Conservation (phyloP, 1,140 invertebrate species). For the Cydia strobilella region DNA sequence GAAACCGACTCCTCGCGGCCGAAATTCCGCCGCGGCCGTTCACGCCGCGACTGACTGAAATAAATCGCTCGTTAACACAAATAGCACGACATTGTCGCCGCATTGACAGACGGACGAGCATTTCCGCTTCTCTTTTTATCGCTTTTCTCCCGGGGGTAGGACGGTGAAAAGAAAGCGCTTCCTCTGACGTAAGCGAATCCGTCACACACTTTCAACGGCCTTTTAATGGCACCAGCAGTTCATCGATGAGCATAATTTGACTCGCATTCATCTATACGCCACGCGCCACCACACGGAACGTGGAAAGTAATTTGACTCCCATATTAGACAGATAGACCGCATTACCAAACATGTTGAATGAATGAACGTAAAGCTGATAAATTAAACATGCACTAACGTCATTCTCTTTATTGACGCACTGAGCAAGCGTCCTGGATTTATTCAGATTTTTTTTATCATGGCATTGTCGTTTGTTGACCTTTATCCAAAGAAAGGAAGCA, state of each 20-base stretch:
- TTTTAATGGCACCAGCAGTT: constrained; percentile 35
- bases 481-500: neutral
- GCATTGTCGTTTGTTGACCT: neutral
- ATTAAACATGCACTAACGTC: neutral
- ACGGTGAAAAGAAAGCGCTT: constrained; percentile 59
- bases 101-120: constrained; percentile 71
- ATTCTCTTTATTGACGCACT: neutral
- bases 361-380: constrained; percentile 2
- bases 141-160: constrained; percentile 45
- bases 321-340: constrained; percentile 7
- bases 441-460: neutral
- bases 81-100: constrained; percentile 75
- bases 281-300: constrained; percentile 32
- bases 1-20: constrained; percentile 72
- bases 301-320: constrained; percentile 45
- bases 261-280: constrained; percentile 35
- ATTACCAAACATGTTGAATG: constrained; percentile 11
- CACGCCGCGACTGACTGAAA: constrained; percentile 76
- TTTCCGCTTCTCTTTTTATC: constrained; percentile 74
- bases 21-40: constrained; percentile 76
- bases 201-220: constrained; percentile 47
- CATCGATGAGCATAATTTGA: constrained; percentile 48
- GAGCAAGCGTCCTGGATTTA: neutral
- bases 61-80: constrained; percentile 78
- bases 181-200: constrained; percentile 63